phyloP scores from a whole-genome alignment of 2,113 vertebrate species.

The Opisthocomus hoazin region DNA sequence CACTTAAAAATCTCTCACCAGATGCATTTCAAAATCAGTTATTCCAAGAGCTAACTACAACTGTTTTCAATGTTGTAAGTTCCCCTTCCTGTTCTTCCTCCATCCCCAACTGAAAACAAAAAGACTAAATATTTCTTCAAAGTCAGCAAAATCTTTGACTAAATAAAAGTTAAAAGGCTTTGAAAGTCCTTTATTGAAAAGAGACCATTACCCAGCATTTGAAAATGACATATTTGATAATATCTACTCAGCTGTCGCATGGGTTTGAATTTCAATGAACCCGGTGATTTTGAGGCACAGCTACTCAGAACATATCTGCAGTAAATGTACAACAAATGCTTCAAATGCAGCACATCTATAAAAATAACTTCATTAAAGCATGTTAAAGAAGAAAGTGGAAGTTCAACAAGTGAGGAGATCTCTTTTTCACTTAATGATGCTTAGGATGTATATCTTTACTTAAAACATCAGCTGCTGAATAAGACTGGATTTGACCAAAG shows the following conservation, averaged over 20 bases:
- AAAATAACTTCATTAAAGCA: background rate
- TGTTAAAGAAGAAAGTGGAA: background rate
- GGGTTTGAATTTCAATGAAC: background rate
- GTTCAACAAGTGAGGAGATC: background rate
- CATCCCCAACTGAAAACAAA: background rate
- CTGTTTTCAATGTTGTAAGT: background rate
- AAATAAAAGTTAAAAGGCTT: background rate
- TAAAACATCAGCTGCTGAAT: background rate
- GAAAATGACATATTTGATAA: background rate
- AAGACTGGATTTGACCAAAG: background rate
- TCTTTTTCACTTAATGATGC: background rate
- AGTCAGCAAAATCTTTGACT: background rate
- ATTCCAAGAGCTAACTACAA: background rate
- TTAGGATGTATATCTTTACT: background rate
- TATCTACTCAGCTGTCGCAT: background rate
- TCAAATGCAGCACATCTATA: background rate
- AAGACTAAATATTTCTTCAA: background rate
- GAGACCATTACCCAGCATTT: accelerated
- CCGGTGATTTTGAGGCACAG: background rate
- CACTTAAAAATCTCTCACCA: background rate
- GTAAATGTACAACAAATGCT: background rate
- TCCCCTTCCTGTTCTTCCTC: background rate
- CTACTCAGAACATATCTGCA: background rate
- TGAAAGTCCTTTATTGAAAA: background rate
- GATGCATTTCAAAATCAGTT: background rate